Conservation (phyloP, 2,113 vertebrate genomes). For the Promerops cafer region DNA sequence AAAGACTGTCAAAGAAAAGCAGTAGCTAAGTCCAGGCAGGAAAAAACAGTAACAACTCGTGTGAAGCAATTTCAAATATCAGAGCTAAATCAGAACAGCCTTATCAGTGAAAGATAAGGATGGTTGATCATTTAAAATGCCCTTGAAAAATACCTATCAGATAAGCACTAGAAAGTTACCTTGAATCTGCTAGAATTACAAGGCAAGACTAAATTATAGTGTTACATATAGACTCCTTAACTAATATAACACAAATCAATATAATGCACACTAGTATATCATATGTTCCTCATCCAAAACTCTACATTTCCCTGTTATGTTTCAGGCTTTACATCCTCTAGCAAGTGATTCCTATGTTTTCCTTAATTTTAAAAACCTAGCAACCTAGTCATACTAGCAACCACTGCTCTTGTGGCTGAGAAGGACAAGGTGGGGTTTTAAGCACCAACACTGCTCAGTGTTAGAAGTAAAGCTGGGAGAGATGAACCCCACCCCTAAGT, state of each 20-base stretch:
- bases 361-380: not conserved
- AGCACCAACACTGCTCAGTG: accelerated
- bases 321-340: not conserved
- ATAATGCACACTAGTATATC: not conserved
- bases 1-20: not conserved
- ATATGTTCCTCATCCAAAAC: not conserved
- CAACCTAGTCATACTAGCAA: not conserved
- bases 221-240: not conserved
- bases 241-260: not conserved
- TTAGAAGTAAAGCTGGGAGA: not conserved
- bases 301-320: not conserved
- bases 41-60: not conserved
- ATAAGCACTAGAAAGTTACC: not conserved
- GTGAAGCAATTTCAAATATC: not conserved
- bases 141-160: not conserved
- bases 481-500: not conserved
- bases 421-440: not conserved
- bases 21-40: not conserved
- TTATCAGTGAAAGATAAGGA: not conserved
- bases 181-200: not conserved
- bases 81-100: not conserved
- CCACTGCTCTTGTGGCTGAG: not conserved
- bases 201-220: not conserved
- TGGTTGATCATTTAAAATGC: not conserved
- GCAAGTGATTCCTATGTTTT: not conserved